Conservation (phyloP, 2,113 vertebrate species). For the Pterocles orientalis region DNA sequence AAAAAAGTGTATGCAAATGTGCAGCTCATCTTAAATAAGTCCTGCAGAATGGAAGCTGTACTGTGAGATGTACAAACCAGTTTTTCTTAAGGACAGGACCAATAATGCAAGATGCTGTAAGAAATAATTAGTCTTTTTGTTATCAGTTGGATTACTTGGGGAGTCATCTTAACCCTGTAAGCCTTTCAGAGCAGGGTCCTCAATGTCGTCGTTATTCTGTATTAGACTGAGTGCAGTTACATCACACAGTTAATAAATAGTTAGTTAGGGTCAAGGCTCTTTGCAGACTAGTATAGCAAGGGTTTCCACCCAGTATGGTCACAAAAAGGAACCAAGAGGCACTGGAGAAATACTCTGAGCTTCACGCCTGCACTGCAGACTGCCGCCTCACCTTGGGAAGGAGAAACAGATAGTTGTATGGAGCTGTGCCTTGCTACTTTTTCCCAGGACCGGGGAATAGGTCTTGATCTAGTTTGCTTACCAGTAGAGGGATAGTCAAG, state of each 20-base stretch:
- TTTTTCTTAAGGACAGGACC: not conserved
- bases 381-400: not conserved
- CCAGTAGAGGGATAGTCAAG: not conserved
- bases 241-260: not conserved
- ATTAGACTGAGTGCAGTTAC: not conserved
- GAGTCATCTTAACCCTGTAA: not conserved
- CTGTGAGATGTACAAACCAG: not conserved
- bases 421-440: not conserved
- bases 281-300: not conserved
- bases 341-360: not conserved
- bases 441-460: not conserved
- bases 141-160: not conserved
- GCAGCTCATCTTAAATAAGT: not conserved
- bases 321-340: not conserved
- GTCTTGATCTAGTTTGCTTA: not conserved
- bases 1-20: not conserved
- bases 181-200: not conserved
- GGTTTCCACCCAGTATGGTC: not conserved
- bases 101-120: not conserved
- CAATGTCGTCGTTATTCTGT: not conserved
- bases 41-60: not conserved
- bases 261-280: not conserved
- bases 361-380: not conserved
- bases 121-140: not conserved
- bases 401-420: rapidly evolving